Base-by-base conservation (phyloP, 2,113 vertebrate species). In the Cynoglossus semilaevis region DNA sequence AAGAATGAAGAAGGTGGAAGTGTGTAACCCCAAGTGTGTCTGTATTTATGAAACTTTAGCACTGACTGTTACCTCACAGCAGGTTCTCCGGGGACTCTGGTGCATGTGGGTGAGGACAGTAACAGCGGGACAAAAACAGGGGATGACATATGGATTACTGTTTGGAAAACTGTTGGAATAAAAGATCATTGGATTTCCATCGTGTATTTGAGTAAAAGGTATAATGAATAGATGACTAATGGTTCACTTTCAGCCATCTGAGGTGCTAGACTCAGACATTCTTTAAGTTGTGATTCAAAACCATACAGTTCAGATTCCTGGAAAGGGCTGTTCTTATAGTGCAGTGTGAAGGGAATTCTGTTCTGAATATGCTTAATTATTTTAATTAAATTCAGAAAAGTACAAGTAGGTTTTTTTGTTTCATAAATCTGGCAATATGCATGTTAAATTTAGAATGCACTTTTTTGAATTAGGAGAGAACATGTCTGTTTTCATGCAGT, bases 1-100 rank as follows among this genome's bases (percentile, higher is more conserved):
- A 58, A 53, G 69, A 80, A 64, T 47, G 64, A 60, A 59, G 72
- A 44, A 59, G 51, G 63, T 57, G 58, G 62, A 66, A 70, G 70
- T 51, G 59, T 77, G 77, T 76, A 67, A 67, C 54, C 72, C 47
- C 36, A 42, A 81, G 74, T 73, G 72, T 58, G 74, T 79, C 80
- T 71, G 63, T 81, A 80, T 86, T 87, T 82, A 73, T 77, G 77
- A 84, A 85, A 88, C 74, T 56, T 63, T 67, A 85, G 48, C 73
- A 36, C 67, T 48, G 71, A 50, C 81, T 74, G 83, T 66, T 76
- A 80, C 68, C 58, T 59, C 77, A 76, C 69, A 79, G 76, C 73
- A 67, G 54, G 70, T 54, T 58, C 75, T 61, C 80, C 0, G 29
- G 75, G 79, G 72, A 82, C 63, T n/a, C 38, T 17, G 56, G 6